Base-by-base conservation (phyloP, 2,113 vertebrate species). In the Mus musculus region DNA sequence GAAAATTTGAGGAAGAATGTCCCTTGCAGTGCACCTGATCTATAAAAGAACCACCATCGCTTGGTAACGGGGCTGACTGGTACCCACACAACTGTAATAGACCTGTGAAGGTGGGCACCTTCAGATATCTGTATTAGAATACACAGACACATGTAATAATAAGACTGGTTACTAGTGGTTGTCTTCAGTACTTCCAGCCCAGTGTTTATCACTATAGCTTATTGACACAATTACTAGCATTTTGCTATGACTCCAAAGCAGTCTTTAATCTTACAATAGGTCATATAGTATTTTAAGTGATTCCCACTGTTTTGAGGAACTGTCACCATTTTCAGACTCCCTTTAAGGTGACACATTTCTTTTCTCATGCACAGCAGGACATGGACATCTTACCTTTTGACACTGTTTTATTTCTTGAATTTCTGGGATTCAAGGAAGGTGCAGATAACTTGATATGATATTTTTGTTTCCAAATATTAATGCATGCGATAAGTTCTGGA, bases 41-140 rank as follows among this genome's bases (percentile, higher is more conserved):
- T 93, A 49, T 88, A 80, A 94, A 59, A 17, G 39, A 95, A 77
- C 86, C 84, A 69, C 87, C 63, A 92, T 91, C 26, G 63, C 90
- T 92, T 65, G n/a, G 59, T 59, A 90, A 88, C 19, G 30, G 28
- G 63, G 42, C 24, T 82, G 42, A 85, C 9, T 33, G 54, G 39
- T n/a, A 76, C 28, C 33, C 73, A 52, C 67, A 72, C 28, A 81
- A 80, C 12, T 56, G 33, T 28, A 52, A 10, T 26, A 59, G 8
- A 75, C 13, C 17, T 84, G 30, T 26, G 49, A 49, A 49, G 49
- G 49, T 49, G 49, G 49, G 88, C 75, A 90, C 24, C 22, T 75
- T 89, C 6, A 73, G 46, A 72, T 67, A 28, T 81, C 39, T 72
- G 11, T 17, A 78, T 77, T 85, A 77, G 24, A 89, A 86, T 71